Evolutionary conservation across 2,888 invertebrate species (phyloP), one percentile per base, ranked within the genome.

Genomic region (Nezara viridula): DNA sequence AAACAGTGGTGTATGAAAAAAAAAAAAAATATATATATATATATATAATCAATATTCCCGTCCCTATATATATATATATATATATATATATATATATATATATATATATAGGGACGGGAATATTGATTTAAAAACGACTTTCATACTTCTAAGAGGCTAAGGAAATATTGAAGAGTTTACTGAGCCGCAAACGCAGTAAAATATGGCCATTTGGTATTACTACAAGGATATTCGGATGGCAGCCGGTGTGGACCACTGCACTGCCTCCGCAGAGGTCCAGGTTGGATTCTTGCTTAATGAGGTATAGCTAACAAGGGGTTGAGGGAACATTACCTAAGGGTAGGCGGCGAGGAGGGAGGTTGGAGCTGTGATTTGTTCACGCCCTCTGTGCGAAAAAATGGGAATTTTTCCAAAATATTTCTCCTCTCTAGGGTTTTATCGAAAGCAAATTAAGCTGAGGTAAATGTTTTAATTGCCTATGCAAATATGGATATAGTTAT

Each of bases 281-380:
- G 66, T 73, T 73, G 27, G 66, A 73, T 19, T 9, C 66, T 73
- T 73, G 66, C 37, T 73, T 73, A 37, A 21, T 73, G 66, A 73
- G 66, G 66, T 73, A 37, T 73, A 73, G 2, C 32, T 73, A 73
- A 73, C 32, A 73, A 73, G 66, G 37, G 66, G 37, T 73, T 9
- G 66, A 19, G n/a, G 66, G 66, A 37, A 73, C 32, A 37, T 73
- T 73, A 32, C 66, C 66, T 37, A 73, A 73, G 32, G 66, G 60
- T 27, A 60, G 14, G n/a, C 5, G 24, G 60, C 4, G 27, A 24
- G 27, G 24, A 27, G 27, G 60, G 21, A 19, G 37, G 1, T 14
- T 60, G 60, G 60, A 37, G 37, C 66, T 73, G 32, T 73, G 66
- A 37, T 73, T 73, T 73, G 19, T 37, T 32, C 9, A 21, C 66